Evolutionary conservation across 2,797 vertebrate genomes (phyloP), one percentile per base, ranked within the genome.

Genomic region (Cyprinodon diabolis): DNA sequence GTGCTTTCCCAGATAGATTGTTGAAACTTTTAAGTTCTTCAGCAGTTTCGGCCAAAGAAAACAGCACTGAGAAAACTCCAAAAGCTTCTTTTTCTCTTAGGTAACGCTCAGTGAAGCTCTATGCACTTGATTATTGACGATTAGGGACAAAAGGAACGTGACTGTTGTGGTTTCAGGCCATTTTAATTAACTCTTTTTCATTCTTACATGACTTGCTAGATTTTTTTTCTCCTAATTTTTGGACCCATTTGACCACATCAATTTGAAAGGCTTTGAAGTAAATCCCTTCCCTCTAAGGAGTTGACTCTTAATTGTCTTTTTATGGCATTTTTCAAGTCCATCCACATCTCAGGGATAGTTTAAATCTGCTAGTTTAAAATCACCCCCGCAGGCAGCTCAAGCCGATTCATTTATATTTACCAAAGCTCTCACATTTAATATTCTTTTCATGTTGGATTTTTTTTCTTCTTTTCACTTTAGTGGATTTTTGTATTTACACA

Each of bases 21-120:
- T 30, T 30, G 30, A 30, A 86, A 91, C 90, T 82, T 65, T 65
- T 77, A 86, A 87, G 87, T 92, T 86, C 83, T 86, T 88, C 76
- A 65, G 69, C 84, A 88, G 81, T 86, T 87, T 90, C 85, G 79
- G 88, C 90, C 92, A 93, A 94, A 94, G 88, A 69, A 79, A 82
- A 68, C 23, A 86, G 69, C 77, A 87, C 80, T 79, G 78, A 77
- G 78, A 78, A 84, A 78, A 17, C 45, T 82, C 72, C 73, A 79
- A 84, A 85, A 79, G 68, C 72, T 37, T 56, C 75, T 66, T 62
- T 76, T 71, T 65, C 57, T 71, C 58, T 45, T 70, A 8, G 71
- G 80, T 40, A 86, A 82, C 52, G 85, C 80, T 86, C 80, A 45
- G 78, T 54, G 74, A 67, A 79, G 69, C 66, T 40, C 10, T 68